These are phyloP conservation scores for Papilio polyxenes DNA, from an alignment of 1,140 invertebrate species.

Conservation along the genomic window DNA sequence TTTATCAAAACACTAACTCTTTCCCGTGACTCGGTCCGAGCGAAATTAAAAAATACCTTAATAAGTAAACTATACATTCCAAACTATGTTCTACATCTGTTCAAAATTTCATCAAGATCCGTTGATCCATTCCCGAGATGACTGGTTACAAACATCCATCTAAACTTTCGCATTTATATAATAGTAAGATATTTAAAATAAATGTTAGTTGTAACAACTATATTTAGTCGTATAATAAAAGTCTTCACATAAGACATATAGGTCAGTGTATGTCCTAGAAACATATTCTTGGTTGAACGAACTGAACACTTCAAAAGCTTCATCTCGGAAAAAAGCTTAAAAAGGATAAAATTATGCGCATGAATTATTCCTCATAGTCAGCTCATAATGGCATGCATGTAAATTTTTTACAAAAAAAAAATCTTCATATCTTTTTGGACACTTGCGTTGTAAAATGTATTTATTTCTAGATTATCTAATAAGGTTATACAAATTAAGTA, in stretches of 20 bases:
- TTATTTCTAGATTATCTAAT: neutral
- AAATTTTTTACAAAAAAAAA: neutral
- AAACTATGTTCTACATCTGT: no score
- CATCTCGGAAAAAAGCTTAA: conserved; percentile 19
- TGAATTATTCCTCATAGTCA: conserved; percentile 26
- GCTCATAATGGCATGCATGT: conserved; percentile 30
- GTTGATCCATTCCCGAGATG: no score
- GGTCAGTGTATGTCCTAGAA: conserved; percentile 16
- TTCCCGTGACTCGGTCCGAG: no score
- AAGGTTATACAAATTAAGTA: no score
- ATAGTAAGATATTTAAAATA: no score
- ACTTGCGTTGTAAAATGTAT: neutral
- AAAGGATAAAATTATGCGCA: conserved; percentile 37
- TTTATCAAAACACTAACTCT: no score
- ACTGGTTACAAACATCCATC: no score
- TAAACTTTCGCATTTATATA: no score
- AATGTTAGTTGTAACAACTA: neutral
- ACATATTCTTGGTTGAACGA: conserved; percentile 28
- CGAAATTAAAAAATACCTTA: no score
- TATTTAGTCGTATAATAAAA: neutral
- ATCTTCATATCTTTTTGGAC: neutral
- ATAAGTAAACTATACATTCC: no score
- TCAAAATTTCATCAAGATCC: no score
- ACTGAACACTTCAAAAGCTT: conserved; percentile 34
- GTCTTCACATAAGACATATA: conserved; percentile 1